Base-by-base conservation (phyloP, 2,888 invertebrate genomes). In the Hyppa rectilinea region DNA sequence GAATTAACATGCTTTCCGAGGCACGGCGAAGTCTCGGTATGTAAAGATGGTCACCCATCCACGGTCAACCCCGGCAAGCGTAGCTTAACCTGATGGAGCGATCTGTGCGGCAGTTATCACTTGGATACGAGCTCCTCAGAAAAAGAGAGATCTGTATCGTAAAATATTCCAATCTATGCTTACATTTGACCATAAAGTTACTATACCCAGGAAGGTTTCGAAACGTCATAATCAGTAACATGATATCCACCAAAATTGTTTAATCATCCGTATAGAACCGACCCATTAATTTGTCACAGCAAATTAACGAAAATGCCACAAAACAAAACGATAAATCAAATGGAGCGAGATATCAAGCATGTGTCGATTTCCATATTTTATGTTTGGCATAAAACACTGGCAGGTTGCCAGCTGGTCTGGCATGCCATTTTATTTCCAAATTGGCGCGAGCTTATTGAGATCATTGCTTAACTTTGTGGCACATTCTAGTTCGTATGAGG, bases 391-490 rank as follows among this genome's bases (percentile, higher is more conserved):
- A 82, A 85, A 79, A 83, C 67, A 78, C 79, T 88, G 89, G 89
- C 89, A 65, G 5, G 6, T 2, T 43, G 75, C 89, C 89, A 89
- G 80, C 76, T 66, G 23, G 74, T 71, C 70, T 74, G 75, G 75
- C 74, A 81, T 69, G 79, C 80, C 84, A 85, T 89, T 87, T 88
- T 87, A 88, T 86, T 85, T 82, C 75, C 82, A 85, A 90, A 91
- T 90, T 90, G 91, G 89, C 87, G 85, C 81, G 70, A 84, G 85
- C 88, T 90, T 92, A 91, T 92, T 91, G 89, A 86, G 86, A 88
- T 85, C 88, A 88, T 91, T 90, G 87, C 85, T 91, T 88, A 88
- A 89, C 75, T 87, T 86, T 82, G 78, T 81, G 72, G 52, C 71
- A 75, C 38, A 67, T 60, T 56, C 78, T 66, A 81, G 62, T 70